These are phyloP conservation scores for Nematolebias whitei DNA, from an alignment of 2,113 vertebrate species.

Conservation along the genomic window DNA sequence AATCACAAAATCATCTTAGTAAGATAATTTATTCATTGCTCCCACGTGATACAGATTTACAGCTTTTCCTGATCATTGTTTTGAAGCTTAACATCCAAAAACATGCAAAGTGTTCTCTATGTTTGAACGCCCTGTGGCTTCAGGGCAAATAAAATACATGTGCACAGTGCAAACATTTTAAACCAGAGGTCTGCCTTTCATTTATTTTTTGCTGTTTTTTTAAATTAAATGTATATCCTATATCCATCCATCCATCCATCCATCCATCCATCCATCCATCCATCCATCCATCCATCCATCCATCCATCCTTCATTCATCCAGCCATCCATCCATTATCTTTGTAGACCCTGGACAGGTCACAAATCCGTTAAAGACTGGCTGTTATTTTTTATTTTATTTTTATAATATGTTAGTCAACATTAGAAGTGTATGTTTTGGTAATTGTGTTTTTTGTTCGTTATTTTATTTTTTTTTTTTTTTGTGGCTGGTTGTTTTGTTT, in stretches of 20 bases:
- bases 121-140: not conserved
- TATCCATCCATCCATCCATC: no score
- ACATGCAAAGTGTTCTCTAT: not conserved
- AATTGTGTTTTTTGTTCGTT: no score
- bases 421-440: no score
- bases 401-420: no score
- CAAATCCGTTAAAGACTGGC: no score
- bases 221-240: not conserved
- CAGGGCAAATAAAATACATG: not conserved
- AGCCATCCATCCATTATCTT: no score
- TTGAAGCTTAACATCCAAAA: not conserved
- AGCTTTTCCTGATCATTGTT: not conserved
- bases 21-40: not conserved
- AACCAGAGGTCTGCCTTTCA: not conserved
- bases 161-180: not conserved
- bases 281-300: no score
- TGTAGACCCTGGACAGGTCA: no score
- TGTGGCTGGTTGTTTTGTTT: no score
- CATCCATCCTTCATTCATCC: no score
- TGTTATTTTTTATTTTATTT: no score
- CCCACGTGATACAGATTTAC: not conserved
- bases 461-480: not conserved
- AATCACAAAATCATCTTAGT: slow-evolving; percentile 1
- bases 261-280: no score
- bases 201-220: not conserved